These are phyloP conservation scores for Nezara viridula DNA, from an alignment of 2,888 invertebrate genomes.

Conservation along the genomic window DNA sequence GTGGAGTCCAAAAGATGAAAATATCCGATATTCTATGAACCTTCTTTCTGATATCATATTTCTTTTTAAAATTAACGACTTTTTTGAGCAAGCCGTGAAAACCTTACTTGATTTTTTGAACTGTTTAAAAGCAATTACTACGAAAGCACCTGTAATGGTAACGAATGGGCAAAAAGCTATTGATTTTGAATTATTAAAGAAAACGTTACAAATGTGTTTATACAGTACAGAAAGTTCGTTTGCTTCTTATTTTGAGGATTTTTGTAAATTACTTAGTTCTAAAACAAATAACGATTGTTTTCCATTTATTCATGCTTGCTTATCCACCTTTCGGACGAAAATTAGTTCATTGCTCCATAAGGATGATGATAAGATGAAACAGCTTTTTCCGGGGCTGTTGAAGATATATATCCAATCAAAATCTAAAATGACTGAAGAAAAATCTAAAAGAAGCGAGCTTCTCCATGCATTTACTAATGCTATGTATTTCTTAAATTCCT, in stretches of 20 bases:
- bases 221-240: neutral
- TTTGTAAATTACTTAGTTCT: constrained; percentile 8
- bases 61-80: neutral
- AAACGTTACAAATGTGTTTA: constrained; percentile 38
- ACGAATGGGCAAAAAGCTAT: neutral
- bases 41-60: constrained; percentile 51
- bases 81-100: neutral
- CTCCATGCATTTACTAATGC: constrained; percentile 41
- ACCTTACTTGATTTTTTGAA: neutral
- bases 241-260: neutral
- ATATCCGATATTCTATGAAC: neutral
- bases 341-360: neutral
- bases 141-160: neutral
- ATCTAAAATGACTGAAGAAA: constrained; percentile 10
- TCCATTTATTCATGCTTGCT: constrained; percentile 40
- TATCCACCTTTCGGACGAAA: constrained; percentile 30
- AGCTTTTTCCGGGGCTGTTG: neutral
- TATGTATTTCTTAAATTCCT: constrained; percentile 9
- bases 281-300: constrained; percentile 6
- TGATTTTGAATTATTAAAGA: constrained; percentile 38
- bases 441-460: constrained; percentile 28
- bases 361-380: constrained; percentile 21
- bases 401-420: constrained; percentile 36
- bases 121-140: constrained; percentile 30
- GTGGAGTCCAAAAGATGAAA: constrained; percentile 49